These are phyloP conservation scores for Dendrocincla fuliginosa DNA, from an alignment of 2,797 vertebrate genomes.

Conservation along the genomic window DNA sequence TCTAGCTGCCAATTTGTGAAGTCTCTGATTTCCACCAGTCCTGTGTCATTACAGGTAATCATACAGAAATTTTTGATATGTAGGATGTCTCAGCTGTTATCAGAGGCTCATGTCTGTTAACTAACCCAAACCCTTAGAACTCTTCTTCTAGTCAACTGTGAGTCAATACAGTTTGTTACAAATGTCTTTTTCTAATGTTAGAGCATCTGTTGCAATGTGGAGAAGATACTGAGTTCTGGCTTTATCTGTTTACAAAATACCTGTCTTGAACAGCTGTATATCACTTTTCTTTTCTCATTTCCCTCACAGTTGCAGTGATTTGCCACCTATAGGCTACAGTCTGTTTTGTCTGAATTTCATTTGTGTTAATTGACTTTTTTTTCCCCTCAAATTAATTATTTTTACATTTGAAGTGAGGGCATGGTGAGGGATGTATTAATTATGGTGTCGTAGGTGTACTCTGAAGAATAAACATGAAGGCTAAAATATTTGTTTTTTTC, in stretches of 20 bases:
- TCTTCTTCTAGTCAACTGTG: not conserved
- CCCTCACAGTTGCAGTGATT: constrained; percentile 69
- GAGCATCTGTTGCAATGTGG: constrained; percentile 39
- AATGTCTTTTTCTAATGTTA: not conserved
- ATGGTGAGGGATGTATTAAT: not conserved
- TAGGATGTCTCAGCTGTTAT: not conserved
- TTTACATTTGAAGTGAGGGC: constrained; percentile 7
- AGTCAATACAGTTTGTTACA: not conserved
- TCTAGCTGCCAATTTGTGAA: not conserved
- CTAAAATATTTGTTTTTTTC: not conserved
- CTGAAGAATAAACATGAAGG: not conserved
- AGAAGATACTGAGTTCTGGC: constrained; percentile 32
- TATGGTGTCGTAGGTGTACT: not conserved
- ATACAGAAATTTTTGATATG: not conserved
- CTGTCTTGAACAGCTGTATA: constrained; percentile 56
- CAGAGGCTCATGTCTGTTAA: not conserved
- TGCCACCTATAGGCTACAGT: constrained; percentile 66
- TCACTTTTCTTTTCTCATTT: constrained; percentile 64
- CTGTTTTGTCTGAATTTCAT: constrained; percentile 63
- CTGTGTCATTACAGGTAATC: not conserved
- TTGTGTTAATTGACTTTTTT: constrained; percentile 62
- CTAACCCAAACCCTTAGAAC: not conserved
- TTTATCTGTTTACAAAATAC: constrained; percentile 48
- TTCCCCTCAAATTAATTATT: constrained; percentile 32
- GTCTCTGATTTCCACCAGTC: not conserved